Evolutionary conservation across 1,140 invertebrate species (phyloP), one percentile per base, ranked within the genome.

Genomic region (Zaprionus vittiger): DNA sequence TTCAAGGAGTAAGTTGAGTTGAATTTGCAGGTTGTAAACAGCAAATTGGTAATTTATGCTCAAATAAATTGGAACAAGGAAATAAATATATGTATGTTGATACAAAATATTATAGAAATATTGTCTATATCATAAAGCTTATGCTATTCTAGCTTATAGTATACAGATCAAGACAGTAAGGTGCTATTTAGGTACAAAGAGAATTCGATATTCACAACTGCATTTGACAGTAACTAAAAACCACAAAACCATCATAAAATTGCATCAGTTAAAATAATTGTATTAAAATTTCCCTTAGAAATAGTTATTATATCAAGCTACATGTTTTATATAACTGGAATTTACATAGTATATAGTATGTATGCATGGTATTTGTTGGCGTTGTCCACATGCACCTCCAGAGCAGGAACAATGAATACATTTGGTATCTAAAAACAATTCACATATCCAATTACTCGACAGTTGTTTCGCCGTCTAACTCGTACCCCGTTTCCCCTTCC

Each of bases 391-490:
- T 49, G 24, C 37, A 54, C 15, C 56, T 54, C 6, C 6, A 49
- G 6, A 62, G 34, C 57, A 28, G 44, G 28, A 61, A 76, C 71
- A 55, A 79, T 71, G 37, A 62, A 60, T 73, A 65, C 61, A 64
- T 57, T 75, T 77, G 54, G 44, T 54, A 73, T 72, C 56, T 74
- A 49, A 68, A 80, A 83, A 74, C 77, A 83, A 86, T 83, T 80
- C 80, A 80, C 80, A 89, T 86, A 87, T 86, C 83, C 83, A 89
- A 89, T 86, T 89, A 86, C 78, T 81, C 84, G 77, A 86, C 81
- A 89, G 84, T 78, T 75, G 79, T 70, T 66, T 26, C 73, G 61
- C 60, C 52, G 68, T 72, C 69, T 65, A 72, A 41, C 81, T 63
- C 31, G 15, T 28, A 17, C 24, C 26, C 65, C 26, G n/a, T 7